Evolutionary conservation across 2,113 vertebrate genomes (phyloP), one percentile per base, ranked within the genome.

Genomic region (Rhabdornis inornatus): DNA sequence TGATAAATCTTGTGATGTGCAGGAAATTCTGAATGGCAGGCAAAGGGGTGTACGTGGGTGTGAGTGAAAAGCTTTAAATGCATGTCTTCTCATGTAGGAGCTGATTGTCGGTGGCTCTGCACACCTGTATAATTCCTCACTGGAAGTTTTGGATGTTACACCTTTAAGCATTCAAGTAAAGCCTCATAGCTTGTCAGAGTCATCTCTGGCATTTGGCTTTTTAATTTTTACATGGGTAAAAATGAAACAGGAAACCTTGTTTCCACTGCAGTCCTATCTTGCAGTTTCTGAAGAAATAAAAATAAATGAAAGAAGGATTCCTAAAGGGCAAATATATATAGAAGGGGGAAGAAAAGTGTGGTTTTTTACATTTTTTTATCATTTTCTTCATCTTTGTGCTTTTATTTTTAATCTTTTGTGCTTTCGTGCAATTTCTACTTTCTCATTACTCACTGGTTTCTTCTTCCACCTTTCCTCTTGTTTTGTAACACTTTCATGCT

Each of bases 41-140:
- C 7, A 72, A 47, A 63, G 30, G 27, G 37, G 27, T 49, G 9
- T 10, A 59, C 47, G 14, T 45, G 53, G 1, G 5, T 78, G 59
- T 53, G 64, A 89, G 13, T 37, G n/a, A 49, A 87, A 78, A 82
- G 39, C 30, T 92, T 61, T 59, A 84, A 77, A 87, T 33, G 15
- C 13, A 20, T 1, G 2, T 50, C 15, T 65, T 78, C 21, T 45
- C 30, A 33, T 1, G 2, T 25, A 79, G 78, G 20, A 57, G 17
- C 39, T 63, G 59, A 35, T 77, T 50, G 31, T 57, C 23, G 31
- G 33, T 39, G 42, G 23, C 35, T 72, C 56, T 3, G 4, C 0
- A 3, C 18, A 50, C 8, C 20, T 9, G 1, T 40, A 42, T 15
- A 30, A 71, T 1, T 20, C 10, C 13, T 2, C 30, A 15, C 24